phyloP scores from a whole-genome alignment of 2,113 vertebrate genomes.

The Hypanus sabinus region DNA sequence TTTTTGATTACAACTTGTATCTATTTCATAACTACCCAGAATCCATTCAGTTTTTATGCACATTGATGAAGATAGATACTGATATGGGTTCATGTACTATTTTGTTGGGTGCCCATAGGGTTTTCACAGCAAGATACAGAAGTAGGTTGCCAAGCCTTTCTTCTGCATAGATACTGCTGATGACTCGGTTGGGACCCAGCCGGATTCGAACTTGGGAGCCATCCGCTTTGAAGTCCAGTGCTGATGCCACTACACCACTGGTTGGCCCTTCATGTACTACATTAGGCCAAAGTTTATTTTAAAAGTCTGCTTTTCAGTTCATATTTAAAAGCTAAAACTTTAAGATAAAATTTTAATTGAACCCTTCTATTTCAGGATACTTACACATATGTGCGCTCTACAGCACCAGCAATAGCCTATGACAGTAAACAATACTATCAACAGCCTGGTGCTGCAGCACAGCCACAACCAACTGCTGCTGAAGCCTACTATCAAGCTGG shows the following conservation, averaged over 20 bases:
- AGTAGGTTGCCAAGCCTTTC: too few species aligned
- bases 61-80: not conserved
- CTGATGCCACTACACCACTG: too few species aligned
- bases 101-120: too few species aligned
- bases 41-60: not conserved
- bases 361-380: slow-evolving; percentile 68
- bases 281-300: not conserved
- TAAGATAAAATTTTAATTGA: not conserved
- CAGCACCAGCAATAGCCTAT: slow-evolving; percentile 83
- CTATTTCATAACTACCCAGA: not conserved
- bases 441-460: slow-evolving; percentile 76
- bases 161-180: too few species aligned
- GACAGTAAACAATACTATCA: slow-evolving; percentile 97
- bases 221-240: too few species aligned
- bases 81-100: too few species aligned
- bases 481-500: slow-evolving; percentile 97
- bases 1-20: not conserved
- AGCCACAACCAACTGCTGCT: slow-evolving; percentile 84
- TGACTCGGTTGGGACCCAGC: too few species aligned
- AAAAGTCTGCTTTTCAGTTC: too few species aligned
- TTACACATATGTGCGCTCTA: slow-evolving; percentile 89
- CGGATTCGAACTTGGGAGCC: too few species aligned
- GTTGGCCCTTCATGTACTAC: too few species aligned
- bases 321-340: too few species aligned
- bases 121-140: too few species aligned